phyloP scores from a whole-genome alignment of 2,797 vertebrate species.

The Falco berigora region DNA sequence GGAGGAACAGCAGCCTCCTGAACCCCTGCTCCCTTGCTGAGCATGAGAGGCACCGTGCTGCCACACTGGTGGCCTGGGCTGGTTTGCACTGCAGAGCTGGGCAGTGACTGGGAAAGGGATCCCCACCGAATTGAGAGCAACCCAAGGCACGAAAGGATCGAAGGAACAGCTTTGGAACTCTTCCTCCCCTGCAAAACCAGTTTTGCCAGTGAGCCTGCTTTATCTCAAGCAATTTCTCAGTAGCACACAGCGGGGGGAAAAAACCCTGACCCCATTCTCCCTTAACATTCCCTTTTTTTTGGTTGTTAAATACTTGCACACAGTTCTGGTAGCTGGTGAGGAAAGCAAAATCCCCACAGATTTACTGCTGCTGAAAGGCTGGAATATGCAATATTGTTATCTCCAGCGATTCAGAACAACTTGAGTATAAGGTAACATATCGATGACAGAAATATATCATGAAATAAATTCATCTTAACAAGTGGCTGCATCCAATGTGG shows the following conservation, averaged over 20 bases:
- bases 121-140: not conserved
- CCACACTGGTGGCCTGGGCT: accelerated
- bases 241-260: no score
- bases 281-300: no score
- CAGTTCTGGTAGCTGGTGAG: not conserved
- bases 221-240: not conserved
- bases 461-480: not conserved
- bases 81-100: not conserved
- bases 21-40: not conserved
- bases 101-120: not conserved
- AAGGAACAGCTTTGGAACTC: not conserved
- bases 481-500: not conserved
- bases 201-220: not conserved
- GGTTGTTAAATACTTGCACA: not conserved
- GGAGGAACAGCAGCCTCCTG: not conserved
- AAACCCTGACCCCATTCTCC: not conserved
- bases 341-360: not conserved
- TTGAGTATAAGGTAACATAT: not conserved
- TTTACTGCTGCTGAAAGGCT: not conserved
- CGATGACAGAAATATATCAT: not conserved
- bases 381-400: not conserved
- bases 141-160: not conserved
- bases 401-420: not conserved
- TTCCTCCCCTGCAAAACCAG: not conserved
- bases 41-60: accelerated